Conservation (phyloP, 2,888 invertebrate genomes). For the Drosophila emarginata region DNA sequence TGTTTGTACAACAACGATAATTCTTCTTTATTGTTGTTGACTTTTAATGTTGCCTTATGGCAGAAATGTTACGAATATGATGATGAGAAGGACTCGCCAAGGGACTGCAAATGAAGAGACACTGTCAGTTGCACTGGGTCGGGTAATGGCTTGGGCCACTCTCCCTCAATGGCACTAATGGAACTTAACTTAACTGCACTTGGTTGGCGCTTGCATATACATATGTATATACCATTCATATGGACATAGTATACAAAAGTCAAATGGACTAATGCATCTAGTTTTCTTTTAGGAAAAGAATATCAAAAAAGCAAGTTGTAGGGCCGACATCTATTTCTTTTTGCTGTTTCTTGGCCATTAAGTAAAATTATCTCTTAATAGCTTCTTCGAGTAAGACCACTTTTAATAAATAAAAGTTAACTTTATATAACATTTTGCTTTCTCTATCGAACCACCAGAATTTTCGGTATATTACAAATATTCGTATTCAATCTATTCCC, state of each 20-base stretch:
- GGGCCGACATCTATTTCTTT: no score
- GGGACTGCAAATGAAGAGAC: neutral
- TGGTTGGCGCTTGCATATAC: constrained; percentile 6
- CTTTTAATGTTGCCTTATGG: constrained; percentile 7
- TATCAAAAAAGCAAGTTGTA: neutral
- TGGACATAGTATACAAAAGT: no score
- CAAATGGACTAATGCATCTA: neutral
- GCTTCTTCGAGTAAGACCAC: no score
- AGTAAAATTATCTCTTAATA: no score
- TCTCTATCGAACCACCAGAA: no score
- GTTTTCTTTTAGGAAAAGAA: neutral
- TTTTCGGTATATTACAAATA: no score
- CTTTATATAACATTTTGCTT: no score
- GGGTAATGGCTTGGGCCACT: neutral
- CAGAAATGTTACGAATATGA: neutral
- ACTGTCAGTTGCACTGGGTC: neutral
- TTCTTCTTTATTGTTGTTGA: constrained; percentile 11
- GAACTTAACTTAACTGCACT: constrained; percentile 33
- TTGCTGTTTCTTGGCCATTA: no score
- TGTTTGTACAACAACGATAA: constrained; percentile 13
- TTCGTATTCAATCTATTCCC: no score
- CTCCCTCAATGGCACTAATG: constrained; percentile 17
- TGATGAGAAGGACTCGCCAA: neutral
- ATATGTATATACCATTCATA: neutral
- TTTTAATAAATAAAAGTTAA: no score